Conservation (phyloP, 2,888 invertebrate species). For the Pheosia tremula region DNA sequence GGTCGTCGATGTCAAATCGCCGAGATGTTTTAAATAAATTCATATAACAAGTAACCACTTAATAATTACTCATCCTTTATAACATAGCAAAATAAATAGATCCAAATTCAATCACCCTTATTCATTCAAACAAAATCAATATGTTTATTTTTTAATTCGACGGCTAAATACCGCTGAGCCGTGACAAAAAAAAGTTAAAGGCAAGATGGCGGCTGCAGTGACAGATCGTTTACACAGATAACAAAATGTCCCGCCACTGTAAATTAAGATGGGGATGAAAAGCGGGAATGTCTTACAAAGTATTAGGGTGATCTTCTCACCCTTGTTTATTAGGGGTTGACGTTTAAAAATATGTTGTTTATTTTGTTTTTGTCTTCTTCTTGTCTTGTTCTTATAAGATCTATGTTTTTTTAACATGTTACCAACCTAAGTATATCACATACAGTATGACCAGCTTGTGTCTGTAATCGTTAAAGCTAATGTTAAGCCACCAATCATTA, state of each 20-base stretch:
- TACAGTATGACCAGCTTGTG: too few species aligned
- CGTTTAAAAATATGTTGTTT: constrained; percentile 4
- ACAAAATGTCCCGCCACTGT: constrained; percentile 71
- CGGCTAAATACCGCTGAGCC: constrained; percentile 54
- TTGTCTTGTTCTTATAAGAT: too few species aligned
- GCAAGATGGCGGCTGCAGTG: constrained; percentile 59
- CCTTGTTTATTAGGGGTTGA: constrained; percentile 22
- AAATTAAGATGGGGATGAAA: constrained; percentile 43
- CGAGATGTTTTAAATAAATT: too few species aligned
- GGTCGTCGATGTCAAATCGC: too few species aligned
- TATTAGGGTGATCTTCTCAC: constrained; percentile 21
- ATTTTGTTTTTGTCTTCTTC: neutral
- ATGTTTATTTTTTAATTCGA: constrained; percentile 48
- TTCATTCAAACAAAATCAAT: constrained; percentile 22
- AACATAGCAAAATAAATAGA: constrained; percentile 7
- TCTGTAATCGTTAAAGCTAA: too few species aligned
- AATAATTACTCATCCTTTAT: too few species aligned
- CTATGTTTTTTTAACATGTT: too few species aligned
- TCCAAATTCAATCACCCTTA: constrained; percentile 14
- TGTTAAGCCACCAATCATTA: too few species aligned
- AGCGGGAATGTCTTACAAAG: constrained; percentile 31
- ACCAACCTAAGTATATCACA: too few species aligned
- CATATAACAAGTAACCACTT: too few species aligned
- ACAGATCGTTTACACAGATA: constrained; percentile 77
- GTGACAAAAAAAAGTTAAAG: constrained; percentile 52